Evolutionary conservation across 1,140 invertebrate species (phyloP), one percentile per base, ranked within the genome.

Genomic region (Drosophila nebulosa): DNA sequence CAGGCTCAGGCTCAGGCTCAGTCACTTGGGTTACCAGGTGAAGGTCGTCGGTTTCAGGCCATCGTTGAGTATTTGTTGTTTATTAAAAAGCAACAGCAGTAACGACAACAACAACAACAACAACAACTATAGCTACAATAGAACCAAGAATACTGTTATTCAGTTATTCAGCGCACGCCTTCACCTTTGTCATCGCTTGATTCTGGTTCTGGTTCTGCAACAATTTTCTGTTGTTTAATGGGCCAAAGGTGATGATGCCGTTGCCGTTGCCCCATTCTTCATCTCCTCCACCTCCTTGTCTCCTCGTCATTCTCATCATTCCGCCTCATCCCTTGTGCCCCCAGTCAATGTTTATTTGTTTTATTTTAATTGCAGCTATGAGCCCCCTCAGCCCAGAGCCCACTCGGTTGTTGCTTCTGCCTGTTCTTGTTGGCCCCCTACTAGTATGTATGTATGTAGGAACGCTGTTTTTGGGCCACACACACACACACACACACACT

Each of bases 331-430:
- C 39, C 39, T 21, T 21, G 16, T 18, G 39, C 14, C 18, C 18
- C 18, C 53, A 55, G 61, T 51, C 62, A 53, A 71, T 63, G 63
- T 61, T 74, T 72, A 72, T 75, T 75, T 75, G 64, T 72, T 59
- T 75, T 72, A 72, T 72, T 75, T 68, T 72, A 75, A 75, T 75
- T 75, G 69, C 73, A 72, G 73, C 55, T 60, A 21, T 32, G 3
- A 52, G 26, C 18, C 51, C 51, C 51, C 5, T 16, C n/a, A 16
- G 24, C 51, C n/a, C 24, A 14, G 22, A 14, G 51, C n/a, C n/a
- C n/a, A 53, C 51, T 24, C 24, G 51, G 24, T 6, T 24, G 21
- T 12, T 52, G 12, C 12, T 18, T 1, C 10, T 52, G 22, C 27
- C n/a, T 22, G 26, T 52, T 52, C 7, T 24, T 14, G 22, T 14